Percentiles rank a stretch among this genome's conserved stretches.
These are phyloP conservation scores for Theristus sp. DNA, from an alignment of 2,888 invertebrate genomes.

Conservation along the genomic window DNA sequence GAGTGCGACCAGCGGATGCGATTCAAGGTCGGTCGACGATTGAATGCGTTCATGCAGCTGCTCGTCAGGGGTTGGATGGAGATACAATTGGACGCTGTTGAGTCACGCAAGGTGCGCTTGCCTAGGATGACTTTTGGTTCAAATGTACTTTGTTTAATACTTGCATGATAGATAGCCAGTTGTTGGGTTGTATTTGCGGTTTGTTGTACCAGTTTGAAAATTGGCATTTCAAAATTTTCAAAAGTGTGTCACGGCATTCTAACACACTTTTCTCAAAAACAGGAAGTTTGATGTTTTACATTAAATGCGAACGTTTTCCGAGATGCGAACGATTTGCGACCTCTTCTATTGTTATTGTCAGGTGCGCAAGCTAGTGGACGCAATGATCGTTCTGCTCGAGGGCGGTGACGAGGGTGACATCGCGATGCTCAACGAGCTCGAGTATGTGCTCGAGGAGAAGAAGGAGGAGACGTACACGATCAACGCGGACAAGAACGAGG, in stretches of 20 bases:
- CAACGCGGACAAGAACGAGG: background rate
- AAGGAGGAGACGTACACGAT: constrained; percentile 4
- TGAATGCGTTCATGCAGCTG: constrained; percentile 7
- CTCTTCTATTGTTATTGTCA: too few species aligned
- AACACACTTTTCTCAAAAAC: too few species aligned
- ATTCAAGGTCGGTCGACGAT: background rate
- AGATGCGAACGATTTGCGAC: too few species aligned
- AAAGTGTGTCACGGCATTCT: too few species aligned
- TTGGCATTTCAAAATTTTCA: too few species aligned
- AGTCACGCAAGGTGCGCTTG: background rate
- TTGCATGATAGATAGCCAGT: too few species aligned
- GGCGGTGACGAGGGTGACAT: constrained; percentile 7
- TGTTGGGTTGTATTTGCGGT: too few species aligned
- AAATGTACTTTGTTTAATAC: background rate
- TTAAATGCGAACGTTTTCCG: too few species aligned
- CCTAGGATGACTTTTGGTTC: background rate
- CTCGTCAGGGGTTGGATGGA: constrained; percentile 10
- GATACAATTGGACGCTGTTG: constrained; percentile 3
- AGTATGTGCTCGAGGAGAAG: constrained; percentile 9
- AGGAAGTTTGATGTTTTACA: too few species aligned
- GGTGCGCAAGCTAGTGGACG: constrained; percentile 8
- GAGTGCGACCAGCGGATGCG: background rate
- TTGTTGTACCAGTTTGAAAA: too few species aligned
- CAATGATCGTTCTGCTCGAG: constrained; percentile 8
- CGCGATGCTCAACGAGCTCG: constrained; percentile 5